Conservation (phyloP, 2,888 invertebrate species). For the Tridacna crocea region DNA sequence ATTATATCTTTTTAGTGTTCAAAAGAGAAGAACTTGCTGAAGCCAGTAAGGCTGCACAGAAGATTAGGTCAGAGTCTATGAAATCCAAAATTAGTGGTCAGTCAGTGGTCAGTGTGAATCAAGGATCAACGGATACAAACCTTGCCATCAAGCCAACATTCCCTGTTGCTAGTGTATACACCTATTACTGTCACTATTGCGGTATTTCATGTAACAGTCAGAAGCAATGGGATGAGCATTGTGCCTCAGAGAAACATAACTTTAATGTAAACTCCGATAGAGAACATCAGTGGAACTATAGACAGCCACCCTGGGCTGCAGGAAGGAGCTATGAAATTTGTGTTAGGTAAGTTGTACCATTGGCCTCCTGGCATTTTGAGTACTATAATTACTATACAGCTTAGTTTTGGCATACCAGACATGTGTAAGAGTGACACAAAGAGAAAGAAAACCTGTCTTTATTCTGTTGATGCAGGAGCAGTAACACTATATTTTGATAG, state of each 20-base stretch:
- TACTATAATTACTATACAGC: too few relatives aligned
- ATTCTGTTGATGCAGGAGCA: too few relatives aligned
- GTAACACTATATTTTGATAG: too few relatives aligned
- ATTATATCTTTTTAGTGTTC: conserved; percentile 7
- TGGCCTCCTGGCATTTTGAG: too few relatives aligned
- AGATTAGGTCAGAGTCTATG: conserved; percentile 54
- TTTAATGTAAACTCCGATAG: conserved; percentile 81
- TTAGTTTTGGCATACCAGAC: too few relatives aligned
- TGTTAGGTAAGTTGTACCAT: conserved; percentile 65
- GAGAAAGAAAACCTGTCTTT: too few relatives aligned
- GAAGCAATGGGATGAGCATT: conserved; percentile 81
- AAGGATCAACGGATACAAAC: conserved; percentile 5
- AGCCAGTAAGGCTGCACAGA: conserved; percentile 67
- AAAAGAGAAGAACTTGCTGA: conserved; percentile 61
- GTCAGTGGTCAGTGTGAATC: conserved; percentile 73
- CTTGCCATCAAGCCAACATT: conserved; percentile 29
- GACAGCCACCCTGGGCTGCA: conserved; percentile 81
- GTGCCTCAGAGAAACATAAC: conserved; percentile 78
- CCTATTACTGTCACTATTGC: conserved; percentile 79
- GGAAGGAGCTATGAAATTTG: conserved; percentile 74
- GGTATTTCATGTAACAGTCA: conserved; percentile 76
- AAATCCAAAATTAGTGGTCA: conserved; percentile 73
- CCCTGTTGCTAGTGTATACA: conserved; percentile 61
- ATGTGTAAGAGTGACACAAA: too few relatives aligned
- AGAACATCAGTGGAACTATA: conserved; percentile 83